These are phyloP conservation scores for Athripsodes cinereus DNA, from an alignment of 2,888 invertebrate species.

Conservation along the genomic window DNA sequence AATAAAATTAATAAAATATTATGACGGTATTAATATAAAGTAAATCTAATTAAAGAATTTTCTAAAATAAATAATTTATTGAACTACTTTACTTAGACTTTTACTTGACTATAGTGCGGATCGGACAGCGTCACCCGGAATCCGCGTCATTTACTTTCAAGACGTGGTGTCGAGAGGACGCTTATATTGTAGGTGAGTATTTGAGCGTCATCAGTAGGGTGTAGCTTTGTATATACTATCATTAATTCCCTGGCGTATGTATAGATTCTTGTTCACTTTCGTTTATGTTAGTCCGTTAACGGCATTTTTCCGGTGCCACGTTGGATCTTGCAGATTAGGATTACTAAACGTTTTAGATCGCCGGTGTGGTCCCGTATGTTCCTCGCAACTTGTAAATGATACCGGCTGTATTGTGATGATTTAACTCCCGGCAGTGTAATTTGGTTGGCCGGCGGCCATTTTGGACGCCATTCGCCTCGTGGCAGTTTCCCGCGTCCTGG, in stretches of 20 bases:
- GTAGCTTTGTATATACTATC: not conserved
- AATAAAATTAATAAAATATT: not conserved
- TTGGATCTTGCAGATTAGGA: too few relatives aligned
- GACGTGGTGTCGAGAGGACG: slow-evolving; percentile 1
- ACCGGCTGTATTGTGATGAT: too few relatives aligned
- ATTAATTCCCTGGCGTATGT: not conserved
- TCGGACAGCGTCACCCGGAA: not conserved
- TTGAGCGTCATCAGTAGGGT: not conserved
- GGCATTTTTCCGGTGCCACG: not conserved
- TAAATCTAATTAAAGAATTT: too few relatives aligned
- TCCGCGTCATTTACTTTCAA: not conserved
- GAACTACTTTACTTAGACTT: not conserved
- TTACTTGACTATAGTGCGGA: not conserved
- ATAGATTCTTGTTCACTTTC: not conserved
- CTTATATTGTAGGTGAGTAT: not conserved
- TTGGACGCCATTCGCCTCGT: not conserved
- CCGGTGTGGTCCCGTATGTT: too few relatives aligned
- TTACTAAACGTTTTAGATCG: too few relatives aligned
- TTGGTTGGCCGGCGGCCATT: not conserved
- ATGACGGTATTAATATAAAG: not conserved
- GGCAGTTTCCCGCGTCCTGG: not conserved
- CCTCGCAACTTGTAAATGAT: too few relatives aligned
- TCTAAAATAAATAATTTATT: not conserved
- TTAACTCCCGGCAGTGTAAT: too few relatives aligned
- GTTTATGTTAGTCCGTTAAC: not conserved